Conservation (phyloP, 2,888 invertebrate species). For the Stratiomys singularior region DNA sequence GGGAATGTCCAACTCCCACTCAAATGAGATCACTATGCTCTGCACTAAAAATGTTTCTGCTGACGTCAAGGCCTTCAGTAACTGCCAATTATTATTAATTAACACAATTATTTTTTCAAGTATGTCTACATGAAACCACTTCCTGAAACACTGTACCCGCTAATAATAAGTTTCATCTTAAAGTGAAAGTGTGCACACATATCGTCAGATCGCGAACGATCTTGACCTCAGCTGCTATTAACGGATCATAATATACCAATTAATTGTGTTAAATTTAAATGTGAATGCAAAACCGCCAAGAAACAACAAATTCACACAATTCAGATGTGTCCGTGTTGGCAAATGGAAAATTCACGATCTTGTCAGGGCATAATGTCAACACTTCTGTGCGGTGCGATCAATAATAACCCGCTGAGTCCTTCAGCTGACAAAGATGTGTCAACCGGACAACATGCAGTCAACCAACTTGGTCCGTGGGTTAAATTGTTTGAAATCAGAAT, state of each 20-base stretch:
- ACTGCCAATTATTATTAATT: background rate
- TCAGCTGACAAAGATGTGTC: constrained; percentile 44
- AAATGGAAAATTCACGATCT: constrained; percentile 25
- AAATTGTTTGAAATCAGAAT: constrained; percentile 28
- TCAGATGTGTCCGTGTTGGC: background rate
- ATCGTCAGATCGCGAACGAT: constrained; percentile 2
- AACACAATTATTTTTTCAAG: background rate
- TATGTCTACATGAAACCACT: background rate
- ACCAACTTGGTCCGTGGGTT: constrained; percentile 3
- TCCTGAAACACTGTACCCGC: constrained; percentile 17
- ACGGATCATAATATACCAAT: constrained; percentile 26
- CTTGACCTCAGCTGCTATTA: constrained; percentile 34
- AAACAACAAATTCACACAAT: constrained; percentile 15
- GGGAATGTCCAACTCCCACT: too few relatives aligned
- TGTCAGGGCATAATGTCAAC: constrained; percentile 42
- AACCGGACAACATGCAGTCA: background rate
- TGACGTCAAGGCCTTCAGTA: background rate
- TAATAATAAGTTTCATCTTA: background rate
- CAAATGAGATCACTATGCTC: too few relatives aligned
- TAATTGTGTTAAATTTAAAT: constrained; percentile 30
- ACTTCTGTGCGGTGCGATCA: constrained; percentile 13
- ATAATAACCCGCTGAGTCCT: constrained; percentile 25
- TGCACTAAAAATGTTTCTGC: too few relatives aligned
- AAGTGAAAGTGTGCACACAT: background rate
- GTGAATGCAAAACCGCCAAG: constrained; percentile 15